Conservation (phyloP, 1,140 invertebrate species). For the Achroia grisella region DNA sequence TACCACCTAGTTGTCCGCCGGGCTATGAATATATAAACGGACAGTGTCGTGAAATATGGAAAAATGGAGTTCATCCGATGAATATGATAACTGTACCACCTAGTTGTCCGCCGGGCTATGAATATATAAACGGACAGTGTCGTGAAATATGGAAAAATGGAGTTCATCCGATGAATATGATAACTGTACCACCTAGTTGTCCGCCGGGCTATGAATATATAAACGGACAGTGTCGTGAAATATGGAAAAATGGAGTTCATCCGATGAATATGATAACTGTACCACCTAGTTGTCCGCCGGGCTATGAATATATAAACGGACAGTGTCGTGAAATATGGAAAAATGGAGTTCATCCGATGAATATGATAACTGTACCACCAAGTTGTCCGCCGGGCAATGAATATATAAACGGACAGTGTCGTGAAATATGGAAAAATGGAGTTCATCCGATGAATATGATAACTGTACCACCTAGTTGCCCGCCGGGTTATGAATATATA, state of each 20-base stretch:
- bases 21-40: conserved; percentile 23
- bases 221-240: conserved; percentile 24
- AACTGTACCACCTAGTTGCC: no score
- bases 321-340: conserved; percentile 25
- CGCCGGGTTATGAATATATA: no score
- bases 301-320: conserved; percentile 24
- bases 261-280: conserved; percentile 9
- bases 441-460: no score
- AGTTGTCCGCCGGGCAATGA: conserved; percentile 26
- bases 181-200: conserved; percentile 25
- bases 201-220: conserved; percentile 14
- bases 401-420: conserved; percentile 23
- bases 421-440: conserved; percentile 18
- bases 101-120: conserved; percentile 9
- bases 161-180: not conserved
- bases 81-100: conserved; percentile 20
- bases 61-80: not conserved
- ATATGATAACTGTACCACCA: conserved; percentile 15
- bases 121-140: conserved; percentile 10
- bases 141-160: conserved; percentile 7
- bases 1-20: conserved; percentile 20
- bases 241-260: no score
- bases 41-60: conserved; percentile 17
- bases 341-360: not conserved
- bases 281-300: conserved; percentile 23